Percentiles rank a stretch among this genome's conserved stretches.
phyloP scores from a whole-genome alignment of 2,113 vertebrate genomes.

The Ramphastos sulfuratus region DNA sequence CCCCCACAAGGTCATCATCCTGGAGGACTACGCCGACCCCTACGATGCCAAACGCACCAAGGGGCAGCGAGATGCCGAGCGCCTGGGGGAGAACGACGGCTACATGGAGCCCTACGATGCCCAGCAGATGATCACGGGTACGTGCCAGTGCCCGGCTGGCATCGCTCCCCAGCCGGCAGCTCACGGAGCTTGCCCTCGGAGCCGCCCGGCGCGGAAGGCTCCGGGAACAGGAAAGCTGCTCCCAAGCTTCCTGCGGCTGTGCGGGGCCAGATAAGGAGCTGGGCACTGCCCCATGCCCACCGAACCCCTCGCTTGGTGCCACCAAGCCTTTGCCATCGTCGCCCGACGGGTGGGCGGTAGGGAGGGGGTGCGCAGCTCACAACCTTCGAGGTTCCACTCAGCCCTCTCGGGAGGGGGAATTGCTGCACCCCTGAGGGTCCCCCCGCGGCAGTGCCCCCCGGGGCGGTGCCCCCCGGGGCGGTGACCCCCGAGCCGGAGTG shows the following conservation, averaged over 20 bases:
- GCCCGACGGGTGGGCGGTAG: fast-evolving
- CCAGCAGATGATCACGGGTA: constrained; percentile 97
- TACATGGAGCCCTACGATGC: constrained; percentile 98
- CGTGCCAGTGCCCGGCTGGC: background rate
- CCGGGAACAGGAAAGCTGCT: constrained; percentile 60
- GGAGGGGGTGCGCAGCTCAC: background rate
- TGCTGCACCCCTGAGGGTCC: background rate
- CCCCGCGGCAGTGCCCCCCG: fast-evolving
- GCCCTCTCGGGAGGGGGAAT: background rate
- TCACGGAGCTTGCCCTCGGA: background rate
- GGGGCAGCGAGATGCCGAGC: constrained; percentile 89
- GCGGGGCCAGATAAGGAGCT: constrained; percentile 68
- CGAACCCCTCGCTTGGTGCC: fast-evolving
- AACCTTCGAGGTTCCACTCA: background rate
- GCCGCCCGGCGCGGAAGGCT: background rate
- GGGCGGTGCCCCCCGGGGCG: too few relatives aligned
- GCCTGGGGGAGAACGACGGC: constrained; percentile 89
- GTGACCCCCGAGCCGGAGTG: background rate
- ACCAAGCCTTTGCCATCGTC: background rate
- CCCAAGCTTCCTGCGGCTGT: constrained; percentile 64
- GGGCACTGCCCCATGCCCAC: background rate
- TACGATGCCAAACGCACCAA: constrained; percentile 92
- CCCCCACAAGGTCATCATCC: constrained; percentile 86
- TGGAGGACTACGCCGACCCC: constrained; percentile 95
- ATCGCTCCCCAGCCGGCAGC: background rate